Conservation (phyloP, 2,888 invertebrate genomes). For the Thyatira batis region DNA sequence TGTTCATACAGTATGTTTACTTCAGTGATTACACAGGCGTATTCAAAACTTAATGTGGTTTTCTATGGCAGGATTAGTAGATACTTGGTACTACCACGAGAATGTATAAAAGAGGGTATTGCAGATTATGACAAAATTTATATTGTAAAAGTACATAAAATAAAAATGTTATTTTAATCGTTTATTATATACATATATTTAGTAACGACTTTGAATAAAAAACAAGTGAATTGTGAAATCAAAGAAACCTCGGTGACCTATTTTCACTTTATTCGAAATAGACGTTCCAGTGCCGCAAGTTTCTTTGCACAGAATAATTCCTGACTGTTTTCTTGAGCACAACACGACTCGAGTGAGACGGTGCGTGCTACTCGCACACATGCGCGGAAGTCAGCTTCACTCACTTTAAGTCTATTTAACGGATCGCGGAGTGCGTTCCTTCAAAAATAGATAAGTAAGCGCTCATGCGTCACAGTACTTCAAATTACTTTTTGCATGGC, state of each 20-base stretch:
- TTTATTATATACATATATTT: too few species aligned
- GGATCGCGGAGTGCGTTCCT: conserved; percentile 69
- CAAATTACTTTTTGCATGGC: conserved; percentile 77
- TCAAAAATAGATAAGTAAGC: conserved; percentile 73
- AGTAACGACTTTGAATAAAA: not conserved
- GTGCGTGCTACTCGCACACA: conserved; percentile 66
- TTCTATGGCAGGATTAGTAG: conserved; percentile 12
- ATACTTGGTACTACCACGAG: too few species aligned
- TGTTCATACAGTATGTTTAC: conserved; percentile 19
- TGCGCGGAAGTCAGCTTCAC: conserved; percentile 72
- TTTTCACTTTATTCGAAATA: conserved; percentile 14
- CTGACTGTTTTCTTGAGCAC: conserved; percentile 51
- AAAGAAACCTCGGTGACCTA: not conserved
- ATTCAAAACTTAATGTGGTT: conserved; percentile 20
- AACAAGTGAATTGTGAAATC: not conserved
- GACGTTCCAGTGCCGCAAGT: conserved; percentile 20
- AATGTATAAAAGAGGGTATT: too few species aligned
- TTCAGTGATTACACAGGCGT: conserved; percentile 18
- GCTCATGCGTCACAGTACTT: conserved; percentile 70
- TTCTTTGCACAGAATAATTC: conserved; percentile 47
- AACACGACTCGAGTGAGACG: conserved; percentile 57
- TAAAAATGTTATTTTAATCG: too few species aligned
- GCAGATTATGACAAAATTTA: too few species aligned
- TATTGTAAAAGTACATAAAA: too few species aligned
- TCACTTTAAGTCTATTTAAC: conserved; percentile 74